Conservation (phyloP, 2,113 vertebrate species). For the Carlito syrichta region DNA sequence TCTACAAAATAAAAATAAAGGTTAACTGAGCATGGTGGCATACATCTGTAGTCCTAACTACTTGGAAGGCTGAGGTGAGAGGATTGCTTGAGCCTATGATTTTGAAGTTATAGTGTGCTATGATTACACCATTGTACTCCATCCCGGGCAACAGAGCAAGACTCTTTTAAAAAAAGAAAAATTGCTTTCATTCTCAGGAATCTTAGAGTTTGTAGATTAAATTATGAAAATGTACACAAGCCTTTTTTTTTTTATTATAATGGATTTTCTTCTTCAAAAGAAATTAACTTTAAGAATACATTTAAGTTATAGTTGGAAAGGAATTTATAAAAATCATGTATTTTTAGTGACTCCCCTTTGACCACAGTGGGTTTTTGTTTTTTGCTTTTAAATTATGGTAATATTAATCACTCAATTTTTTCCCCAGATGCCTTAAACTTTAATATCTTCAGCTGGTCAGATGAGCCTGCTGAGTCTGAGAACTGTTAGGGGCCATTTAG, state of each 20-base stretch:
- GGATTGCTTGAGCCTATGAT: too few relatives aligned
- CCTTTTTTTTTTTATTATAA: neutral
- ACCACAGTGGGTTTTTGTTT: neutral
- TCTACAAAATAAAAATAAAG: too few relatives aligned
- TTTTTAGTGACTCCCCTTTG: constrained; percentile 4
- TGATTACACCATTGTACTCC: too few relatives aligned
- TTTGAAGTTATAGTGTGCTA: too few relatives aligned
- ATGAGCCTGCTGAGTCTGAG: neutral
- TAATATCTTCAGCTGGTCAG: neutral
- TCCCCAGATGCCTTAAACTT: neutral
- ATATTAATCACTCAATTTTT: neutral
- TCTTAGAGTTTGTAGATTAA: neutral
- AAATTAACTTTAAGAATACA: neutral
- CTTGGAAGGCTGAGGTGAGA: too few relatives aligned
- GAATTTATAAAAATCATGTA: neutral
- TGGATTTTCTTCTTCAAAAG: neutral
- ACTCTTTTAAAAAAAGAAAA: too few relatives aligned
- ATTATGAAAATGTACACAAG: neutral
- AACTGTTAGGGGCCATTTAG: neutral
- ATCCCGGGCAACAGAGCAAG: too few relatives aligned
- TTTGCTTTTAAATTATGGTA: constrained; percentile 19
- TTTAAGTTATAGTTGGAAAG: neutral
- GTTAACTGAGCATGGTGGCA: too few relatives aligned
- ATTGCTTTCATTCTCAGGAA: constrained; percentile 33
- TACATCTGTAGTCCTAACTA: too few relatives aligned